phyloP scores from a whole-genome alignment of 53 echinoderm and acorn worm species.

The Crossaster papposus region DNA sequence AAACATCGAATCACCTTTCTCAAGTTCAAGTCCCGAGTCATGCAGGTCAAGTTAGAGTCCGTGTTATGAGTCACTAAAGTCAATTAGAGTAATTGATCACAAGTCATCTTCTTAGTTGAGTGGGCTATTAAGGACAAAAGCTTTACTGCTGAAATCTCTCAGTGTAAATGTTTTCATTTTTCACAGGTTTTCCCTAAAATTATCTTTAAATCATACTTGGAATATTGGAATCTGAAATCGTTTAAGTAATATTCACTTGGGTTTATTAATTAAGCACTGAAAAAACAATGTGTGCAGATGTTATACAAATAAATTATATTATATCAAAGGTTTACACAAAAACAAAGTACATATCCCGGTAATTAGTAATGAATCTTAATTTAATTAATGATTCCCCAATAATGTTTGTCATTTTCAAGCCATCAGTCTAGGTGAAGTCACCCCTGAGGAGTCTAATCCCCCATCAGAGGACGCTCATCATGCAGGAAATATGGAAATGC shows the following conservation, averaged over 20 bases:
- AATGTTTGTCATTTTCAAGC: background rate
- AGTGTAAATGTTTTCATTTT: conserved; percentile 1
- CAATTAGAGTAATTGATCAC: too few relatives aligned
- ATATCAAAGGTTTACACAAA: background rate
- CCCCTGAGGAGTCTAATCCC: background rate
- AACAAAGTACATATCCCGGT: background rate
- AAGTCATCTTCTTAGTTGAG: too few relatives aligned
- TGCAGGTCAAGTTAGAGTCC: background rate
- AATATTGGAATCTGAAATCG: conserved; percentile 2
- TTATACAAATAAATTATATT: background rate
- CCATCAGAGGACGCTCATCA: background rate
- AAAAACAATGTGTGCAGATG: background rate
- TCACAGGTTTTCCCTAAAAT: conserved; percentile 2
- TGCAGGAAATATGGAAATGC: background rate
- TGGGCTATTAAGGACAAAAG: background rate
- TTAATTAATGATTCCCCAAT: background rate
- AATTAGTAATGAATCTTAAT: background rate
- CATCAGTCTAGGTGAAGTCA: conserved; percentile 7
- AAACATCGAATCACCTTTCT: too few relatives aligned
- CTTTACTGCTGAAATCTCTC: background rate
- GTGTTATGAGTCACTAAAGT: background rate
- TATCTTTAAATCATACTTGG: background rate
- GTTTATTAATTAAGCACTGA: conserved; percentile 4
- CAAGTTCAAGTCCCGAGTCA: background rate
- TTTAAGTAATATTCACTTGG: background rate